Base-by-base conservation (phyloP, 2,113 vertebrate genomes). In the Willisornis vidua region DNA sequence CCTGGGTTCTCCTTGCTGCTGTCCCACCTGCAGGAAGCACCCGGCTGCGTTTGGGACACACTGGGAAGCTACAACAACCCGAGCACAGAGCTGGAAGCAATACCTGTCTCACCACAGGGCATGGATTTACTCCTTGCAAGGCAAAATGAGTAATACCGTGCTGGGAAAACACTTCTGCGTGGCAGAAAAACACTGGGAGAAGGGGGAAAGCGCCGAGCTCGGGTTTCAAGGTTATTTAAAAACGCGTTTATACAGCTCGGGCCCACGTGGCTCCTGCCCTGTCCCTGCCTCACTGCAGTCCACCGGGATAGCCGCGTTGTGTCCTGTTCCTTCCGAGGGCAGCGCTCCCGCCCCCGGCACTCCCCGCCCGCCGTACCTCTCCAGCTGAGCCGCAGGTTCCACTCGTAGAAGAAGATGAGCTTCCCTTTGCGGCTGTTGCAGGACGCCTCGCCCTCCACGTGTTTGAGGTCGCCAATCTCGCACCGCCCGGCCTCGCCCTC, bases 401-500 rank as follows among this genome's bases (percentile, higher is more conserved):
- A 98, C 70, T 98, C 97, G 45, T 97, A 98, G 96, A 98, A 98
- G 96, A 98, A 94, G 89, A 98, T 97, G 66, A 98, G 97, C 12
- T 97, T 97, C 62, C 98, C 97, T 35, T 97, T 97, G 72, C 90
- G 91, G 94, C 95, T 97, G 94, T 73, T 98, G 91, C 97, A 98
- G 57, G 97, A 97, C 79, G 97, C 97, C 75, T 98, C 97, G 3
- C 97, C 97, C 73, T 97, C 97, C 95, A 96, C 79, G 37, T 95
- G 96, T 78, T 97, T 97, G 91, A 97, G 86, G 65, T 96, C 96
- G 41, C 93, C 94, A 78, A 97, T 95, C 73, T 96, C 92, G 41
- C 96, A 96, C 20, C 68, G 54, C 55, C 97, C 97, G 43, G 90
- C 88, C 74, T 96, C 97, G 26, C 91, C 93, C 88, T 97, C 97